Conservation (phyloP, 2,797 vertebrate species). For the Melanotaenia boesemani region DNA sequence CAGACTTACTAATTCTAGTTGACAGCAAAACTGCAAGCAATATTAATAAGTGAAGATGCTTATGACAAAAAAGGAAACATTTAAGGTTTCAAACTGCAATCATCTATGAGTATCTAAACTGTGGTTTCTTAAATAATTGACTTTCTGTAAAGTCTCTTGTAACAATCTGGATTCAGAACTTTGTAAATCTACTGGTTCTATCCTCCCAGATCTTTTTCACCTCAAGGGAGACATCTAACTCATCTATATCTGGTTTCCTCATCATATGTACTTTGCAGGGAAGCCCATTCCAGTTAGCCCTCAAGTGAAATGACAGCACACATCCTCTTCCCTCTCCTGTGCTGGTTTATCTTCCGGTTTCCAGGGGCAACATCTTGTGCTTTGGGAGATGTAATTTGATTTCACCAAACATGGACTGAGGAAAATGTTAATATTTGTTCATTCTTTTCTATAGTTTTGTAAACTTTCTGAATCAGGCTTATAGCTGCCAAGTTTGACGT, state of each 20-base stretch:
- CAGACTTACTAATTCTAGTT: constrained; percentile 49
- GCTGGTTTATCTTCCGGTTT: constrained; percentile 37
- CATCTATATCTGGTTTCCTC: constrained; percentile 70
- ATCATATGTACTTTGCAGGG: constrained; percentile 58
- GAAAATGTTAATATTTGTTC: constrained; percentile 4
- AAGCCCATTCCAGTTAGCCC: constrained; percentile 41
- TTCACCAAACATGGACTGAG: constrained; percentile 13
- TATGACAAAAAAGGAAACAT: constrained; percentile 22
- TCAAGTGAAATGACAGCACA: constrained; percentile 50
- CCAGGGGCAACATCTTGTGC: constrained; percentile 30
- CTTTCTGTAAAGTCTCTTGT: constrained; percentile 15
- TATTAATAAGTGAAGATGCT: constrained; percentile 37
- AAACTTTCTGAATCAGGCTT: background rate
- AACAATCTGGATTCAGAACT: constrained; percentile 11
- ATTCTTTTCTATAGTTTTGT: background rate
- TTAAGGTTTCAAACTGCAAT: constrained; percentile 22
- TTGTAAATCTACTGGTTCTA: constrained; percentile 39
- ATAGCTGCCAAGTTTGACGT: constrained; percentile 18
- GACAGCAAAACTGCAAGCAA: constrained; percentile 35
- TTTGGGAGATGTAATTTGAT: constrained; percentile 19
- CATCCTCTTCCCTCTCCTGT: constrained; percentile 33
- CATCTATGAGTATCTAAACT: background rate
- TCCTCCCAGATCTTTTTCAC: constrained; percentile 44
- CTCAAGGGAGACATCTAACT: constrained; percentile 56
- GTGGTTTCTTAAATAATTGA: constrained; percentile 17